Evolutionary conservation across 1,140 invertebrate species (phyloP).

Genomic region (Asbolus verrucosus): DNA sequence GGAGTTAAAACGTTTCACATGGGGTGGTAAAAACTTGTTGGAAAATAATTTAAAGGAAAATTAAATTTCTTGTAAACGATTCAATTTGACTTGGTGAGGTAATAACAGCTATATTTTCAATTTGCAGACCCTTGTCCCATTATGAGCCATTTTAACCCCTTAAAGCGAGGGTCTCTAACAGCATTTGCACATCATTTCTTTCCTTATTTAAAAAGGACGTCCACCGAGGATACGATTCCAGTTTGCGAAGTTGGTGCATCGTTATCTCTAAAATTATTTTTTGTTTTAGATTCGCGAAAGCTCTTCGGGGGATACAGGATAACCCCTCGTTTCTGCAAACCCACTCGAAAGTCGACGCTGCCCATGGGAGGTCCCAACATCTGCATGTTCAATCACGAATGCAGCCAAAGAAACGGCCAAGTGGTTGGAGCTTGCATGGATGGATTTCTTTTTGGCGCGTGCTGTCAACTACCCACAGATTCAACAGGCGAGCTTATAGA

Average conservation of each 20-base stretch:
- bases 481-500: slow-evolving; percentile 63
- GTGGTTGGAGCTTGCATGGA: slow-evolving; percentile 92
- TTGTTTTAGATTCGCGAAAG: slow-evolving; percentile 75
- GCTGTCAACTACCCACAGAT: slow-evolving; percentile 77
- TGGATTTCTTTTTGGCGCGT: slow-evolving; percentile 91
- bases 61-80: no score
- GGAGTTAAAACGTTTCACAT: no score
- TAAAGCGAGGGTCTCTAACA: slow-evolving; percentile 3
- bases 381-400: slow-evolving; percentile 96
- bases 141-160: background rate
- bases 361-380: slow-evolving; percentile 75
- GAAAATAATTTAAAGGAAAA: no score
- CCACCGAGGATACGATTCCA: background rate
- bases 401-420: slow-evolving; percentile 80
- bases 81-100: no score
- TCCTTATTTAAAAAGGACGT: background rate
- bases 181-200: background rate
- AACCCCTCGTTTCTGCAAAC: slow-evolving; percentile 80
- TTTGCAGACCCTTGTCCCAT: background rate
- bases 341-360: slow-evolving; percentile 66
- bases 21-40: no score
- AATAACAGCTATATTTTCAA: no score
- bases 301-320: slow-evolving; percentile 88
- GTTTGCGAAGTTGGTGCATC: background rate
- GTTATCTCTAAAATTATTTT: slow-evolving; percentile 23